Evolutionary conservation across 2,888 invertebrate species (phyloP), one percentile per base, ranked within the genome.

Genomic region (Euspilapteryx auroguttella): DNA sequence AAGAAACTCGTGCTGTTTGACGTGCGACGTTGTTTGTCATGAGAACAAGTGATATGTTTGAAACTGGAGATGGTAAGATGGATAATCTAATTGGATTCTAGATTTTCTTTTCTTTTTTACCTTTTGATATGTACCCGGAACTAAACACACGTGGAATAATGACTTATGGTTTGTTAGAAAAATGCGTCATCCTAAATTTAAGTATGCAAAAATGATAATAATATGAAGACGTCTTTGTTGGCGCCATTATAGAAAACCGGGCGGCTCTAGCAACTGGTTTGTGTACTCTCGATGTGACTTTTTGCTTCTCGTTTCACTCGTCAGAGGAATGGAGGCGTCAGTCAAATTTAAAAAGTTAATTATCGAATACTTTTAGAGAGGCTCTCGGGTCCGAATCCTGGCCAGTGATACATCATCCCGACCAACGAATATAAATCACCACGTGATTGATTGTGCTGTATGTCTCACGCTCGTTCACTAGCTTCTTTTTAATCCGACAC

Each of bases 311-410:
- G n/a, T n/a, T n/a, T n/a, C n/a, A n/a, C n/a, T n/a, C n/a, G n/a
- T n/a, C n/a, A n/a, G n/a, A n/a, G n/a, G n/a, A n/a, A n/a, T 65
- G 57, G 59, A 63, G 64, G 66, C 52, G 65, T 66, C 61, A 56
- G 55, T 73, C 69, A 66, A 65, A 64, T 55, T 61, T 59, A 57
- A 73, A 73, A 71, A 71, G 71, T 75, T 75, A 75, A 75, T 75
- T 75, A 75, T 65, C 61, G 54, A 56, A 65, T 61, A 59, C 63
- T 65, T 57, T 61, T 55, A 54, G 54, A 51, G 43, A 12, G 49
- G 49, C 47, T 48, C 44, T 47, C 44, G 52, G 49, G 48, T 42
- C 44, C 47, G 45, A 41, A 46, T 50, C 47, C 46, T 34, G 42
- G 36, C 32, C 52, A 47, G 55, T 49, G 62, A 73, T 73, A 64